phyloP scores from a whole-genome alignment of 2,797 vertebrate genomes.

The Malurus leucopterus region DNA sequence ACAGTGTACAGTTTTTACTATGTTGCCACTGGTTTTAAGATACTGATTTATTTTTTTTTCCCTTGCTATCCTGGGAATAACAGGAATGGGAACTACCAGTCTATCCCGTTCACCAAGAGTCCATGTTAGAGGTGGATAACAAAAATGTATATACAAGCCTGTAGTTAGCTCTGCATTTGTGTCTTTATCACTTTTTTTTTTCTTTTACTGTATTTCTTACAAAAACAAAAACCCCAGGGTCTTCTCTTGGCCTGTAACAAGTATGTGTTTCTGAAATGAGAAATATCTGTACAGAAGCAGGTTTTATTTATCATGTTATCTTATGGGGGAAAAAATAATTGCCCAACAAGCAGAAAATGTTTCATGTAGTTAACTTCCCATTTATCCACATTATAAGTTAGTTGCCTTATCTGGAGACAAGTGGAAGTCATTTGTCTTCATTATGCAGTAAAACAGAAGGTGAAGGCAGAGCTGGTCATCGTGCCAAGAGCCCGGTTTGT shows the following conservation, averaged over 20 bases:
- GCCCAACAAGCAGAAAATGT: constrained; percentile 60
- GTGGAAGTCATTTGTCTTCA: constrained; percentile 44
- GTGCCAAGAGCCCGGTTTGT: constrained; percentile 22
- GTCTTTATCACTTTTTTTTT: constrained; percentile 64
- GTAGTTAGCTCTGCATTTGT: constrained; percentile 74
- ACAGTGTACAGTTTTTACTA: constrained; percentile 78
- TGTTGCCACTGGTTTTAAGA: constrained; percentile 75
- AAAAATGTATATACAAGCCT: constrained; percentile 76
- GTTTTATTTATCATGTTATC: constrained; percentile 76
- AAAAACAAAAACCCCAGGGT: constrained; percentile 50
- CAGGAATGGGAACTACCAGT: constrained; percentile 24
- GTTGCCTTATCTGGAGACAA: constrained; percentile 68
- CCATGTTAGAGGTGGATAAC: constrained; percentile 71
- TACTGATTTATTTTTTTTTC: constrained; percentile 51
- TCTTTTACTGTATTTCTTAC: constrained; percentile 33
- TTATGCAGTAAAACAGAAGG: constrained; percentile 11
- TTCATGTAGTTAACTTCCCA: constrained; percentile 60
- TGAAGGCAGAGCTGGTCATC: constrained; percentile 27
- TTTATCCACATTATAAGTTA: constrained; percentile 62
- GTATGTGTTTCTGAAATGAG: constrained; percentile 69
- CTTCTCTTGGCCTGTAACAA: constrained; percentile 69
- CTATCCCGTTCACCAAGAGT: constrained; percentile 27
- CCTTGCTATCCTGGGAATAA: constrained; percentile 46
- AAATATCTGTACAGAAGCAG: constrained; percentile 78
- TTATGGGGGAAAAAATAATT: constrained; percentile 58